These are phyloP conservation scores for Automeris io DNA, from an alignment of 2,888 invertebrate genomes.

Conservation along the genomic window DNA sequence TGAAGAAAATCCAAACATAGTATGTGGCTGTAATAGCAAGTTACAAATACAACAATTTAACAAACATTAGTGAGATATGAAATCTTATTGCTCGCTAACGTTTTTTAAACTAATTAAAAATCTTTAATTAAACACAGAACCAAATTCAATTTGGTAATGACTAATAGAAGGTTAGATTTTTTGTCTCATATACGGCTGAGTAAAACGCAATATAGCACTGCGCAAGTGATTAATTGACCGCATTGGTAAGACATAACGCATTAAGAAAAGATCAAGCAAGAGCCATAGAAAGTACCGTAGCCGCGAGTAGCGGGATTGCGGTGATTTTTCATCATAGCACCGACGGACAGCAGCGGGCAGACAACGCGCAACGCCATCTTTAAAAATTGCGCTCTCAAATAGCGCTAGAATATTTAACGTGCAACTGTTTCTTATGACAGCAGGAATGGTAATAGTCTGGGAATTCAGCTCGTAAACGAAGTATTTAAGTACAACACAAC, in stretches of 20 bases:
- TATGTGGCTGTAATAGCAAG: too few species aligned
- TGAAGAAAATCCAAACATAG: too few species aligned
- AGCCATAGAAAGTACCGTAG: slow-evolving; percentile 69
- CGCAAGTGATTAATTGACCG: slow-evolving; percentile 62
- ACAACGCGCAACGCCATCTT: slow-evolving; percentile 34
- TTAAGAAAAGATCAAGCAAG: slow-evolving; percentile 60
- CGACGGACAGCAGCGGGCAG: slow-evolving; percentile 22
- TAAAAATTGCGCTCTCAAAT: slow-evolving; percentile 66
- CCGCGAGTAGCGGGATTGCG: slow-evolving; percentile 63
- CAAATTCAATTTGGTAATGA: background rate
- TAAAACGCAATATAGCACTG: slow-evolving; percentile 30
- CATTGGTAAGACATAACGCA: slow-evolving; percentile 61
- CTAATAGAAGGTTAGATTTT: slow-evolving; percentile 2
- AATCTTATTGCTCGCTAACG: too few species aligned
- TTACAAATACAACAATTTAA: too few species aligned
- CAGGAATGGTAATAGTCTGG: slow-evolving; percentile 62
- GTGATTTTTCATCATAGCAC: slow-evolving; percentile 57
- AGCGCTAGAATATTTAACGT: slow-evolving; percentile 57
- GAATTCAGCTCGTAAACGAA: slow-evolving; percentile 55
- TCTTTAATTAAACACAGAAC: background rate
- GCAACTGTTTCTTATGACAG: slow-evolving; percentile 69
- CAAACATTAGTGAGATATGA: too few species aligned
- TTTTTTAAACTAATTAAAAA: too few species aligned
- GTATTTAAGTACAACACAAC: slow-evolving; percentile 46
- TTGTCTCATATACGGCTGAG: slow-evolving; percentile 17